Percentiles rank a stretch among this genome's conserved stretches.
Conservation (phyloP, 2,797 vertebrate species). For the Tympanoctomys barrerae region DNA sequence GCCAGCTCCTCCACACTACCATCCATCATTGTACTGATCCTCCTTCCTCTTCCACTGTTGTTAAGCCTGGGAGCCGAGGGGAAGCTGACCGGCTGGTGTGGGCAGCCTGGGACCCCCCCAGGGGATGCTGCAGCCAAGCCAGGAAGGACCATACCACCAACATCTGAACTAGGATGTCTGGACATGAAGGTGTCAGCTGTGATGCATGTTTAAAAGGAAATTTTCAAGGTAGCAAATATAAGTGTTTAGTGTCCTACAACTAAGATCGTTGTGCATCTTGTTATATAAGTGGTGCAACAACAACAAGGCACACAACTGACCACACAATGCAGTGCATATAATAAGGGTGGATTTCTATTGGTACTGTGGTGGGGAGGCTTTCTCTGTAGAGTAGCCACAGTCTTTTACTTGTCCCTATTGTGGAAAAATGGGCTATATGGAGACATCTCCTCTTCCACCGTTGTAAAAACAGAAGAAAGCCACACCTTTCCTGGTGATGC, state of each 20-base stretch:
- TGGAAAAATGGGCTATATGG: constrained; percentile 99
- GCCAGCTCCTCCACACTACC: background rate
- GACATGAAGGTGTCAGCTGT: constrained; percentile 99
- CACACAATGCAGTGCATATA: constrained; percentile 99
- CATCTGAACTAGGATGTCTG: constrained; percentile 95
- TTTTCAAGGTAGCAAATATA: constrained; percentile 97
- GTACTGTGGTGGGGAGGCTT: constrained; percentile 99
- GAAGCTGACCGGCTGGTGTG: constrained; percentile 82
- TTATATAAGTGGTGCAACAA: constrained; percentile 99
- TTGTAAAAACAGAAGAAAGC: background rate
- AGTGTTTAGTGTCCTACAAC: constrained; percentile 99
- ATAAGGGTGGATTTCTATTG: constrained; percentile 99
- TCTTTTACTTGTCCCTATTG: constrained; percentile 99
- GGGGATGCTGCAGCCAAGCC: constrained; percentile 83
- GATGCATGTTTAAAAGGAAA: constrained; percentile 99
- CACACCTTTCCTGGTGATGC: background rate
- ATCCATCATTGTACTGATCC: fast-evolving
- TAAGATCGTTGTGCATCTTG: constrained; percentile 99
- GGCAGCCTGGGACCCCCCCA: constrained; percentile 83
- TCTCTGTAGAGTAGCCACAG: constrained; percentile 99
- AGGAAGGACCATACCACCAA: constrained; percentile 83
- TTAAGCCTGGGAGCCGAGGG: background rate
- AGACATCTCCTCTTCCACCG: constrained; percentile 91
- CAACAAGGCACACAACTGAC: constrained; percentile 98
- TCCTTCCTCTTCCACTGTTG: background rate